Base-by-base conservation (phyloP, 2,113 vertebrate genomes). In the Misgurnus mizolepis region DNA sequence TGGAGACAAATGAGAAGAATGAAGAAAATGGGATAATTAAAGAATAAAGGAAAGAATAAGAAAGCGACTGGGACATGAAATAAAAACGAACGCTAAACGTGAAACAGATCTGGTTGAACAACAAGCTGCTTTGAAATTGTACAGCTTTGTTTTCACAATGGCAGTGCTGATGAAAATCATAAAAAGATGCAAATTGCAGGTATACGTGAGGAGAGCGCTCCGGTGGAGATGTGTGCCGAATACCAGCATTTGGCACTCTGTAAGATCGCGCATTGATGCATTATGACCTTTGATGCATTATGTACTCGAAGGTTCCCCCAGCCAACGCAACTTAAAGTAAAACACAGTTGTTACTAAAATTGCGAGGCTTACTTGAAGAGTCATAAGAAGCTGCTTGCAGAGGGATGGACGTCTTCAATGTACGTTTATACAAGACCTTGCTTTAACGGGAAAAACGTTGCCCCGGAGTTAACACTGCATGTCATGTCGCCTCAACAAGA, bases 341-440 rank as follows among this genome's bases (percentile, higher is more conserved):
- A 34, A 34, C 27, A 34, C 27, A 34, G 27, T 34, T 34, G 27
- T 43, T 60, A n/a, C 41, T 56, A 62, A 62, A 34, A 74, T 74
- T 74, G 17, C 53, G 60, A 73, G 56, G n/a, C 55, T 43, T 60
- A 22, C 39, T 15, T 75, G 39, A 61, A 61, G 58, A 47, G 71
- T 3, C 53, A 58, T 15, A 7, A 60, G 40, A 22, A 47, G 60
- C 50, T 34, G 17, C 27, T 45, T 34, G 47, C 45, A 75, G 60
- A 67, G 64, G 7, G 11, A 40, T 47, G 60, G 34, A 27, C 17
- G 67, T 66, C 69, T 74, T 83, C 62, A 61, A 62, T 75, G 73
- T 79, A 78, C 62, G 76, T 67, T 55, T 79, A 34, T 53, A 67
- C 61, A 75, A 80, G 56, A 73, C 62, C 27, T 27, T 58, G 40